A percentile compares a stretch with the other conserved stretches of the same genome.
Conservation (phyloP, 2,113 vertebrate genomes). For the Brachypteracias leptosomus region DNA sequence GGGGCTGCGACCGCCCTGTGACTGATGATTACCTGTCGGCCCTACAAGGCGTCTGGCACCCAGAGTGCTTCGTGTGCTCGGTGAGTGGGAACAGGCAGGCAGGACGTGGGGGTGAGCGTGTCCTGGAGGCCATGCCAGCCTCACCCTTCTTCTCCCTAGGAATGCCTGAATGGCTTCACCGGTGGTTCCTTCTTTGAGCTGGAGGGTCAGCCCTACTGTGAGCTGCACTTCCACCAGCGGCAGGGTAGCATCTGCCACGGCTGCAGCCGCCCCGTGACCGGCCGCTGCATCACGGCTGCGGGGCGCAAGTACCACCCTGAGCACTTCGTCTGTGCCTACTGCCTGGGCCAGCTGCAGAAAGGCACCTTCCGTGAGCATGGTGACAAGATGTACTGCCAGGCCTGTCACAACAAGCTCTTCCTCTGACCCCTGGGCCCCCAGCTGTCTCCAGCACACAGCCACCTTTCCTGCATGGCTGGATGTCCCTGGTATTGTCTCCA, state of each 20-base stretch:
- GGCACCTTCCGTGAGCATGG: conserved; percentile 81
- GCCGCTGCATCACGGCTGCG: conserved; percentile 83
- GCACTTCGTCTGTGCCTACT: conserved; percentile 90
- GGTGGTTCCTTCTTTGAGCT: conserved; percentile 84
- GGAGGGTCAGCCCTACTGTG: conserved; percentile 84
- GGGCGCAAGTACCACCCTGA: conserved; percentile 88
- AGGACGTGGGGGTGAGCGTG: fast-evolving
- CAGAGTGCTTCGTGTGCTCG: conserved; percentile 89
- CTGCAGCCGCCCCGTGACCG: conserved; percentile 77
- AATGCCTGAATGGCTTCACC: conserved; percentile 81
- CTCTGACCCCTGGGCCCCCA: not conserved
- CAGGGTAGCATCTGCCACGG: conserved; percentile 83
- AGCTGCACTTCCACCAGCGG: conserved; percentile 84
- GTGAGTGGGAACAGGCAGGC: conserved; percentile 64
- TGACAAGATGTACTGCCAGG: conserved; percentile 82
- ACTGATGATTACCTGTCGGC: conserved; percentile 86
- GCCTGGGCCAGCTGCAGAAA: conserved; percentile 84
- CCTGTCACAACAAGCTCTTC: conserved; percentile 85
- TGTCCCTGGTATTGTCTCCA: not conserved
- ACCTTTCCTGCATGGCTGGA: fast-evolving
- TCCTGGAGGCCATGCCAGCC: fast-evolving
- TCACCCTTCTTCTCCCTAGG: conserved; percentile 64
- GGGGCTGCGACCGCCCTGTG: conserved; percentile 83
- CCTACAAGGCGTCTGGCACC: conserved; percentile 87
- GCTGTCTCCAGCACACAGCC: not conserved